phyloP scores from a whole-genome alignment of 2,888 invertebrate genomes.

The Himalopsyche anomala region DNA sequence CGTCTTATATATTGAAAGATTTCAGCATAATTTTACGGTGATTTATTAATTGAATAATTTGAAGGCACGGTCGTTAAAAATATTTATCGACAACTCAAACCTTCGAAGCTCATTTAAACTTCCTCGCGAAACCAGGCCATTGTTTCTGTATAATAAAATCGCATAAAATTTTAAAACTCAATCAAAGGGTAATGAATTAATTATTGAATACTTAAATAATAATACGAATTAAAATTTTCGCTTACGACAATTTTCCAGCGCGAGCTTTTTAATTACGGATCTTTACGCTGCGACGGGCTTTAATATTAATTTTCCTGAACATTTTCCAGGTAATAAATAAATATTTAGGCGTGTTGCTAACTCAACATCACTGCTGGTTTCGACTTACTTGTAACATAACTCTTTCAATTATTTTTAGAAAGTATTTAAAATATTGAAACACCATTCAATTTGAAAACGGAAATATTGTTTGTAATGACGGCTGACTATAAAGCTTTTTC shows the following conservation, averaged over 20 bases:
- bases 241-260: conserved; percentile 26
- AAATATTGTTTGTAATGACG: too few species aligned
- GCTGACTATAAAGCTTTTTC: too few species aligned
- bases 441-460: too few species aligned
- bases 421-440: too few species aligned
- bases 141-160: conserved; percentile 37
- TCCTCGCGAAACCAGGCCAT: background rate
- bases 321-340: conserved; percentile 43
- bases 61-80: too few species aligned
- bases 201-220: conserved; percentile 42
- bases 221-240: conserved; percentile 12
- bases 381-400: background rate
- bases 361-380: background rate
- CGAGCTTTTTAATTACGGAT: conserved; percentile 27
- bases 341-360: conserved; percentile 42
- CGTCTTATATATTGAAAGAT: too few species aligned
- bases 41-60: too few species aligned
- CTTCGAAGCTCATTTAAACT: background rate
- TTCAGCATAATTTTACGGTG: too few species aligned
- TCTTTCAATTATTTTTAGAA: too few species aligned
- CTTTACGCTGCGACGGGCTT: conserved; percentile 40
- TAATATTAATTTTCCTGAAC: conserved; percentile 37
- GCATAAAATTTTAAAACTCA: conserved; percentile 21
- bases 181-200: conserved; percentile 35
- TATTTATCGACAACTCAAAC: too few species aligned